Base-by-base conservation (phyloP, 2,797 vertebrate species). In the Erethizon dorsatum region DNA sequence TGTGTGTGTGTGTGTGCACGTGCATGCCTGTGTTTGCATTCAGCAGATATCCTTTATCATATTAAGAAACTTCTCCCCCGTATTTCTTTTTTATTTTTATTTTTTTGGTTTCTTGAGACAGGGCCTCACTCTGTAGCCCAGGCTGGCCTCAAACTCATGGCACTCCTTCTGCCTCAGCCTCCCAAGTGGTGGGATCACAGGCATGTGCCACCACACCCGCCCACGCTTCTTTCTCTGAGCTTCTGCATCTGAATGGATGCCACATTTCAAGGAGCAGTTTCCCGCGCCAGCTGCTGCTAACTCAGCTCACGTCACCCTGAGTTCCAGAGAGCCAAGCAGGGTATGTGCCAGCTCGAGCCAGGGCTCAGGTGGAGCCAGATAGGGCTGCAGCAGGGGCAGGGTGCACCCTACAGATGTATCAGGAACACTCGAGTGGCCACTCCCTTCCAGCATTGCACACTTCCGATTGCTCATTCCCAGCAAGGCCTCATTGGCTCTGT, bases 381-480 rank as follows among this genome's bases (percentile, higher is more conserved):
- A 6, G 24, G 12, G 41, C 18, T 56, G 9, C 22, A 15, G 41
- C 31, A 77, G 59, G 20, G 10, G 1, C 12, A 8, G 31, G 94
- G n/a, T 52, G 28, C 8, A 5, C 50, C 77, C 41, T 8, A 15
- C 50, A 33, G 83, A 59, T n/a, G 50, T 24, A 10, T 6, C 82
- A 47, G 33, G 6, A 59, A 37, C 71, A 31, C 6, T 1, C 6
- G 0, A 0, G 0, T 2, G 54, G 6, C 56, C n/a, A 3, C 26
- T 26, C 2, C 14, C 45, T 65, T 63, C 6, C 20, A 57, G 26
- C 47, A 57, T 57, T 3, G 6, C 2, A 11, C 18, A 10, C 28
- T 45, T 47, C 73, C 26, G 24, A 63, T 52, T 82, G 28, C 50
- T 82, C 14, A 0, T 13, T 84, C 41, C 33, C 54, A 41, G 11